Evolutionary conservation across 2,797 vertebrate species (phyloP).

Genomic region (Rhinatrema bivittatum): DNA sequence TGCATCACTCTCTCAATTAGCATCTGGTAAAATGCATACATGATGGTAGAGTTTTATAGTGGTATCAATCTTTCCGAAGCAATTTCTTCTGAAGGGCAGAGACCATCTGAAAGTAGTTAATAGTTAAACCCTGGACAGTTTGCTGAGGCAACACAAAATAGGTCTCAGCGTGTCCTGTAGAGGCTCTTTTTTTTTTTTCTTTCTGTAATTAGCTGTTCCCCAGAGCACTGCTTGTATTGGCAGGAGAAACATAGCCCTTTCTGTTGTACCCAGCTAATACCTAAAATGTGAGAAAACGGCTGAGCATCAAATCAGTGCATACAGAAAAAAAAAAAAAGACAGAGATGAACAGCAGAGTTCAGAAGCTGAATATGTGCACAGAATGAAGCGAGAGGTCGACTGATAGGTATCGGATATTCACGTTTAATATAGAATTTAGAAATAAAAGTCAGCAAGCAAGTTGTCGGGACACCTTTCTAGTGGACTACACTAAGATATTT

Average conservation of each 20-base stretch:
- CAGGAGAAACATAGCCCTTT: constrained; percentile 27
- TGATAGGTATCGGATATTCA: no score
- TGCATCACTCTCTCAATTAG: constrained; percentile 21
- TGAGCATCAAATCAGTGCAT: no score
- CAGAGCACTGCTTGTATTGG: constrained; percentile 34
- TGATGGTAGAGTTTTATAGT: constrained; percentile 28
- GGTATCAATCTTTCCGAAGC: constrained; percentile 31
- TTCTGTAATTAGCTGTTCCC: constrained; percentile 42
- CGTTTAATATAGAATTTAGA: no score
- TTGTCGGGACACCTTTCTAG: no score
- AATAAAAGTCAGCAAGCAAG: no score
- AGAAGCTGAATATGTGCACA: no score
- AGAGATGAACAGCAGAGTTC: no score
- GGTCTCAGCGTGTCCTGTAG: constrained; percentile 40
- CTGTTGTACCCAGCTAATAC: constrained; percentile 21
- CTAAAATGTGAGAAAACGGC: constrained; percentile 14
- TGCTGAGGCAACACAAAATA: constrained; percentile 45
- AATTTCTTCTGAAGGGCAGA: constrained; percentile 39
- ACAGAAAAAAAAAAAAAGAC: no score
- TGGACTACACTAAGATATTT: no score
- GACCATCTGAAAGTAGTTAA: constrained; percentile 48
- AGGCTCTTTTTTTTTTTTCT: constrained; percentile 36
- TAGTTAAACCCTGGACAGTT: constrained; percentile 27
- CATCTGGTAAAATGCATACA: constrained; percentile 39
- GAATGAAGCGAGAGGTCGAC: no score